Evolutionary conservation across 2,113 vertebrate species (phyloP), one percentile per base, ranked within the genome.

Genomic region (Axis porcinus): DNA sequence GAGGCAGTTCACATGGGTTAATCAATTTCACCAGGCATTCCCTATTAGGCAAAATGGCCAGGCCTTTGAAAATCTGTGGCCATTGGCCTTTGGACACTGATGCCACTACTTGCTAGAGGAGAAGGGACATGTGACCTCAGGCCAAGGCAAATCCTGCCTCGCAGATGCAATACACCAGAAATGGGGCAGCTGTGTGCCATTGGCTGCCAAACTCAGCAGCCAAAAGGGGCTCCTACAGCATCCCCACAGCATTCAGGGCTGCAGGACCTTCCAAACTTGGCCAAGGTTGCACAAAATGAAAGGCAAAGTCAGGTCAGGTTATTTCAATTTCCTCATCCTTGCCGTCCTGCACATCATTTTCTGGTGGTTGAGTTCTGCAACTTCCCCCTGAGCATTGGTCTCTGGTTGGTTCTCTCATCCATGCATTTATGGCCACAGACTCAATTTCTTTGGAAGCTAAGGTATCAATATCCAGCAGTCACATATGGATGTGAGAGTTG

Each of bases 221-320:
- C 7, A 3, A 27, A 30, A 54, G 15, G n/a, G 28, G 1, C n/a
- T 16, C 9, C 30, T 7, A 25, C 16, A 50, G 40, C 27, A 3
- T 11, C 27, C 7, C 5, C 1, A 5, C 6, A 19, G 36, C 23
- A 0, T 7, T 13, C 7, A 4, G 11, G 45, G 36, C 30, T 2
- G 7, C 4, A 40, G 45, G 36, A 36, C 17, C 40, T 40, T 11
- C 33, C 76, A 7, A 1, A 9, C 7, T 6, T 2, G 57, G 28
- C 50, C 36, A 2, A 8, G 3, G 2, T 28, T 36, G 27, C 25
- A 23, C 62, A 28, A 17, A 12, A 5, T 4, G 11, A 74, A 74
- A n/a, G 3, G 2, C 60, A 7, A 40, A 21, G 15, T 47, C 45
- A 6, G 5, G 64, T 14, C 13, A 30, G 16, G 23, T 28, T 16